These are phyloP conservation scores for Physeter macrocephalus DNA, from an alignment of 2,113 vertebrate species.

Conservation along the genomic window DNA sequence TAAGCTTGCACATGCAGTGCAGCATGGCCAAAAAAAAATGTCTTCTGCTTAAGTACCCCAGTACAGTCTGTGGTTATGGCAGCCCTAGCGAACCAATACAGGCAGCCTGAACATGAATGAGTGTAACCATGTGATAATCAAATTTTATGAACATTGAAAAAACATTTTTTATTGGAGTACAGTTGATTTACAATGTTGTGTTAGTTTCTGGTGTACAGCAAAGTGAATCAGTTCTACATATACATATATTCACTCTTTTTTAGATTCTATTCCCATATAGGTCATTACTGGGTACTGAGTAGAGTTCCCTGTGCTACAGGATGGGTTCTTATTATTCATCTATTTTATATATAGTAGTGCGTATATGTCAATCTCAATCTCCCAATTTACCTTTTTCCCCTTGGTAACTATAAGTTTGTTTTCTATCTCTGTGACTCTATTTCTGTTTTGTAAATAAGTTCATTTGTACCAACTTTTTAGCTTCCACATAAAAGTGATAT, in stretches of 20 bases:
- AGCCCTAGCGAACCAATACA: too few relatives aligned
- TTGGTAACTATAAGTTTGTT: background rate
- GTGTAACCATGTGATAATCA: background rate
- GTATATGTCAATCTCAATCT: background rate
- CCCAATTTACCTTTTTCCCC: background rate
- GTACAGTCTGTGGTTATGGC: background rate
- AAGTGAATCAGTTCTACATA: background rate
- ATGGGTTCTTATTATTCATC: background rate
- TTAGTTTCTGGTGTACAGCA: background rate
- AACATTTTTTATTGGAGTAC: background rate
- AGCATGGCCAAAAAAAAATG: too few relatives aligned
- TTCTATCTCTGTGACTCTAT: background rate
- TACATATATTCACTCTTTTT: background rate
- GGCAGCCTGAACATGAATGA: too few relatives aligned
- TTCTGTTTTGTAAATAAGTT: background rate
- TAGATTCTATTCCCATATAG: background rate
- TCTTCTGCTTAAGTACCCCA: rapidly evolving
- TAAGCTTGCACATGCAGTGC: too few relatives aligned
- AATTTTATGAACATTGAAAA: background rate
- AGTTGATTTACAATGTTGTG: background rate
- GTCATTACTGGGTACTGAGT: background rate
- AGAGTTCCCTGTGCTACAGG: background rate
- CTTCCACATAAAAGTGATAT: background rate
- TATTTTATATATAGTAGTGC: background rate
- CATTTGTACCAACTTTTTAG: background rate